Base-by-base conservation (phyloP, 2,113 vertebrate genomes). In the Mellivora capensis region DNA sequence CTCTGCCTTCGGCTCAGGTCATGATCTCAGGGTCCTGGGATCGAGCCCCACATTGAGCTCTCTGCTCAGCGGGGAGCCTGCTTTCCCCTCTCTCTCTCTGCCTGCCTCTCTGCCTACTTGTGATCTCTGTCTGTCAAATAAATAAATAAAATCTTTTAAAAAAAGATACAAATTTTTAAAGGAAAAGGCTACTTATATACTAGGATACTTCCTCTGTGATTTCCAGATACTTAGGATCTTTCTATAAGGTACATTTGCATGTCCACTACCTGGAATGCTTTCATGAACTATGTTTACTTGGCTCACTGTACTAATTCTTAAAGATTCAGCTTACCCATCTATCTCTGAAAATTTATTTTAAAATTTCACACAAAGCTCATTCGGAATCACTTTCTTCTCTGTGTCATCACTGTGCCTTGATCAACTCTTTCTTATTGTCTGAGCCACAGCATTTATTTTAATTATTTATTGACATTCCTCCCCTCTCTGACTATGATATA, bases 161-260 rank as follows among this genome's bases (percentile, higher is more conserved):
- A n/a, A n/a, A 62, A 71, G 42, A 59, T 37, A 72, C n/a, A 31
- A 83, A 37, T 64, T 87, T 81, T 90, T 90, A 72, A 86, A 97
- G 61, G 64, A 91, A 96, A 93, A n/a, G 31, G 12, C 34, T 87
- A 49, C 6, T 64, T 79, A 23, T 7, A 42, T 25, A 61, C 6
- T 39, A 57, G 59, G n/a, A 49, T 8, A 61, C 14, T 52, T 87
- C 10, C 37, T 90, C 39, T 84, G 47, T 80, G 89, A 82, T 89
- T 42, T 77, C 57, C 57, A 79, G 34, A 37, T 59, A 71, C 37
- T 61, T 62, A 57, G 9, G 27, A 7, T 89, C 52, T 82, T 77
- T 23, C 42, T 57, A 39, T 39, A 52, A 79, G 37, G 3, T 57
- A 25, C n/a, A 4, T 83, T 94, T 69, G 74, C 44, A 62, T 62